Evolutionary conservation across 2,888 invertebrate species (phyloP).

Genomic region (Cepaea hortensis): DNA sequence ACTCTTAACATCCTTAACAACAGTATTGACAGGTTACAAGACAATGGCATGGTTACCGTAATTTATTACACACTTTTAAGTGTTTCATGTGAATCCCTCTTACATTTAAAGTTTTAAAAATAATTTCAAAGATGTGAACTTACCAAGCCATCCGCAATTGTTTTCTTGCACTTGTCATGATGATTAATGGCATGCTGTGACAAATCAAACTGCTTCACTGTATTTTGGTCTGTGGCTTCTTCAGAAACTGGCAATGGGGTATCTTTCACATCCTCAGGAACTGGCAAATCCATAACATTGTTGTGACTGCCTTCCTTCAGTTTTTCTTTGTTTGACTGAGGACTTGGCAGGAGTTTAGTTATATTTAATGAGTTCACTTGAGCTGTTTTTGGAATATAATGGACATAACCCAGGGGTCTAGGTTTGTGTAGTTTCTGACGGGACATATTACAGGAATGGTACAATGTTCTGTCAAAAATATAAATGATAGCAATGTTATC

Average conservation of each 20-base stretch:
- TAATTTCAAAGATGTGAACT: slow-evolving; percentile 8
- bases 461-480: neutral
- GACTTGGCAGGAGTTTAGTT: slow-evolving; percentile 38
- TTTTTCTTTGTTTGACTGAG: slow-evolving; percentile 14
- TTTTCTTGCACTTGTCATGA: slow-evolving; percentile 61
- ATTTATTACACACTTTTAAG: no score
- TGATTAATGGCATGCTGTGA: slow-evolving; percentile 47
- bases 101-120: no score
- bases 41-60: no score
- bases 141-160: slow-evolving; percentile 64
- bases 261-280: slow-evolving; percentile 25
- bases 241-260: no score
- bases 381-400: slow-evolving; percentile 27
- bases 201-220: no score
- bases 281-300: slow-evolving; percentile 61
- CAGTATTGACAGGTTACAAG: no score
- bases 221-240: no score
- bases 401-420: slow-evolving; percentile 25
- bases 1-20: no score
- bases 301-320: slow-evolving; percentile 57
- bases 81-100: no score
- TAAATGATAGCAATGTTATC: neutral
- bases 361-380: slow-evolving; percentile 45
- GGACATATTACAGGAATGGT: neutral
- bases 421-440: neutral